A percentile compares a stretch with the other conserved stretches of the same genome.
Evolutionary conservation across 2,888 invertebrate genomes (phyloP).

Genomic region (Xylophagus ater): DNA sequence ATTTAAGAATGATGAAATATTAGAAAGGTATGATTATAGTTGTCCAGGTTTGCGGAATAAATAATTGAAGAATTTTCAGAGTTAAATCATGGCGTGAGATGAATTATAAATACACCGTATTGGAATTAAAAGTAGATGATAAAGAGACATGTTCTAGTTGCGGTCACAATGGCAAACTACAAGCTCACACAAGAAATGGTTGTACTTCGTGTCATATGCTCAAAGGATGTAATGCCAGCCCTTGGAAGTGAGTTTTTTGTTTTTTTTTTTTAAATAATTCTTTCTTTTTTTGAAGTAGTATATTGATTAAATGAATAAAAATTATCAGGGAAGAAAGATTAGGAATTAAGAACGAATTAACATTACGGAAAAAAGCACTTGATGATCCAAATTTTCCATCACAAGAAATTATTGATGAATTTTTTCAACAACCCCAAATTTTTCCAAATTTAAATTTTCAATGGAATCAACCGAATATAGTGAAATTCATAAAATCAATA

Average conservation of each 20-base stretch:
- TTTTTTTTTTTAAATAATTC: background rate
- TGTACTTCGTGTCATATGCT: conserved; percentile 52
- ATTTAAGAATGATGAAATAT: conserved; percentile 49
- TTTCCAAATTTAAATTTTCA: conserved; percentile 44
- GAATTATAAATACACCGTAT: conserved; percentile 42
- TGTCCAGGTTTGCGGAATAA: background rate
- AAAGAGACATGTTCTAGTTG: conserved; percentile 58
- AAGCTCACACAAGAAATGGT: conserved; percentile 51
- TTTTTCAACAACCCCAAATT: conserved; percentile 46
- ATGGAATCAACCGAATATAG: conserved; percentile 56
- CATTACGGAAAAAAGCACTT: conserved; percentile 56
- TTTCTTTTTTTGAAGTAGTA: conserved; percentile 1
- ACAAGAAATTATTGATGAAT: conserved; percentile 63
- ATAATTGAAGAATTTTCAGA: conserved; percentile 31
- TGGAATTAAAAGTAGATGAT: conserved; percentile 43
- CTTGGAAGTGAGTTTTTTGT: conserved; percentile 44
- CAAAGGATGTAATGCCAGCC: conserved; percentile 48
- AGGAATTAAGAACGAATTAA: conserved; percentile 55
- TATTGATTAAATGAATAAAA: no score
- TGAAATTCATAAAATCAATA: conserved; percentile 59
- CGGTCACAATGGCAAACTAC: conserved; percentile 55
- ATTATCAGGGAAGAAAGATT: conserved; percentile 53
- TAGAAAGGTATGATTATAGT: conserved; percentile 43
- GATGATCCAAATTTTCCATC: conserved; percentile 55
- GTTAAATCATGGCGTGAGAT: conserved; percentile 54